Evolutionary conservation across 1,140 invertebrate species (phyloP).

Genomic region (Brachionus asplanchnoidis): DNA sequence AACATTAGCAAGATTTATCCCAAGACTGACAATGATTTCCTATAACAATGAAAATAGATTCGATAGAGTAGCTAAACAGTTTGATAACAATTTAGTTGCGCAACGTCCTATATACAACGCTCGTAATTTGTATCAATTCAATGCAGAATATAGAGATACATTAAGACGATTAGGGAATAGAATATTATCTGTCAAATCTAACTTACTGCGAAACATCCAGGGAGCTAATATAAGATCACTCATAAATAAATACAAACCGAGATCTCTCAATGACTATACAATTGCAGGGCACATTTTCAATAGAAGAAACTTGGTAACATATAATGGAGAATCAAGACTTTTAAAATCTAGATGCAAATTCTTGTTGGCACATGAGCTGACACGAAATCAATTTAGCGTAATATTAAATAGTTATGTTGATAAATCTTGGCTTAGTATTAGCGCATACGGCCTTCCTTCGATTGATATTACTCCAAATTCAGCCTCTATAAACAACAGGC

Average conservation of each 20-base stretch:
- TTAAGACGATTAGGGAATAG: not conserved
- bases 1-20: not conserved
- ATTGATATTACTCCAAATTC: not conserved
- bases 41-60: not conserved
- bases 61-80: not conserved
- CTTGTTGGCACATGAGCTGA: slow-evolving; percentile 2
- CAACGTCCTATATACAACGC: not conserved
- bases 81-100: not conserved
- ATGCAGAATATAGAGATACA: slow-evolving; percentile 32
- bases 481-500: not conserved
- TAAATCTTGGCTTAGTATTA: not conserved
- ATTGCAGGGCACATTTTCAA: slow-evolving; percentile 13
- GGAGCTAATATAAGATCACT: not conserved
- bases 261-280: not conserved
- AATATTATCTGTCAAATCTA: not conserved
- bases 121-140: slow-evolving; percentile 25
- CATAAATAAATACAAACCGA: slow-evolving; percentile 28
- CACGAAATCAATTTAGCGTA: slow-evolving; percentile 28
- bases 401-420: slow-evolving; percentile 11
- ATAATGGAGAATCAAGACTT: not conserved
- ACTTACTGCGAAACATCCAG: not conserved
- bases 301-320: slow-evolving; percentile 14
- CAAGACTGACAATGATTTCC: not conserved
- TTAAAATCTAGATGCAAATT: slow-evolving; percentile 8
- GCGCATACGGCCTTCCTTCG: not conserved